A percentile compares a stretch with the other conserved stretches of the same genome.
phyloP scores from a whole-genome alignment of 2,797 vertebrate genomes.

The Odontamblyopus lacepedii region DNA sequence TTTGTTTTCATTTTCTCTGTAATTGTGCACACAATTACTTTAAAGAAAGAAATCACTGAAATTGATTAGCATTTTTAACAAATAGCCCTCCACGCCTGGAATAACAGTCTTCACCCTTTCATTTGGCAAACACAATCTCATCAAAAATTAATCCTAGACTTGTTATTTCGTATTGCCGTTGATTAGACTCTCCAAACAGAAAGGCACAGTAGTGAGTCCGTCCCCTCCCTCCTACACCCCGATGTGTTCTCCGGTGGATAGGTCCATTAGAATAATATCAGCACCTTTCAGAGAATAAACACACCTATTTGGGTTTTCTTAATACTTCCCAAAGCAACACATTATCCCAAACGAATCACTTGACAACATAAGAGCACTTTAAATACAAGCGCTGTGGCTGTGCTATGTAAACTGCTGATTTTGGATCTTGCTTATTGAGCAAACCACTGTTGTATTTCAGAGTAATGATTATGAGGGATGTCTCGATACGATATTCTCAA shows the following conservation, averaged over 20 bases:
- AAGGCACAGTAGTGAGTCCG: slow-evolving; percentile 25
- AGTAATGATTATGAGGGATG: no score
- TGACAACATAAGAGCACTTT: neutral
- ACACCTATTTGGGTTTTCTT: slow-evolving; percentile 2
- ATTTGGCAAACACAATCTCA: slow-evolving; percentile 67
- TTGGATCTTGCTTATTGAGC: neutral
- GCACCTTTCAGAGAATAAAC: slow-evolving; percentile 31
- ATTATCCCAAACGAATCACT: neutral
- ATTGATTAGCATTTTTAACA: slow-evolving; percentile 70
- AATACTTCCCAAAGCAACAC: slow-evolving; percentile 1
- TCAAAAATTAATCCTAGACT: slow-evolving; percentile 66
- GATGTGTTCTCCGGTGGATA: slow-evolving; percentile 51
- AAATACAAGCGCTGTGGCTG: neutral
- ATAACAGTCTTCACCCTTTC: slow-evolving; percentile 61
- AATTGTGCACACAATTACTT: no score
- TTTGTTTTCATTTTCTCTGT: no score
- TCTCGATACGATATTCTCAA: no score
- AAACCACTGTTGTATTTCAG: neutral
- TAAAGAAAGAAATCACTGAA: slow-evolving; percentile 35
- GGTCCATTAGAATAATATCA: slow-evolving; percentile 50
- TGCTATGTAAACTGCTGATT: neutral
- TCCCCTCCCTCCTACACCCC: slow-evolving; percentile 3
- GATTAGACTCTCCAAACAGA: slow-evolving; percentile 41
- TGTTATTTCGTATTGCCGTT: slow-evolving; percentile 53
- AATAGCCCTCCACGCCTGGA: slow-evolving; percentile 49